Evolutionary conservation across 2,888 invertebrate species (phyloP).

Genomic region (Gastracanthus pulcherrimus): DNA sequence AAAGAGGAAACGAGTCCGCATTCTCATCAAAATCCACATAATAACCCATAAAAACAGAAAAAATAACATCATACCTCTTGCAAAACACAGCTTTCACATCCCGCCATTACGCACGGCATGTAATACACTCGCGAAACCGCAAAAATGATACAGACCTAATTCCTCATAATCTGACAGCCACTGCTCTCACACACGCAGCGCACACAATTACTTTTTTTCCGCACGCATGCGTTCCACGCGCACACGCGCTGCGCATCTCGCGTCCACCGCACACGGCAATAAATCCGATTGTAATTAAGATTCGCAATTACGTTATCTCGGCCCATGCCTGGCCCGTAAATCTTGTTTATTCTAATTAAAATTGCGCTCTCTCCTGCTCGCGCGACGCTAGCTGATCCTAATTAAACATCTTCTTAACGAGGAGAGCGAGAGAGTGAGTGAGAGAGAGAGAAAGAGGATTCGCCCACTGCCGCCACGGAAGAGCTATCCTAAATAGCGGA

Average conservation of each 20-base stretch:
- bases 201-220: background rate
- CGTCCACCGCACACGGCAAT: constrained; percentile 22
- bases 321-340: constrained; percentile 22
- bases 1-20: background rate
- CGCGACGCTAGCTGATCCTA: constrained; percentile 37
- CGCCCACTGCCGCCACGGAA: constrained; percentile 9
- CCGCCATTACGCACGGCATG: background rate
- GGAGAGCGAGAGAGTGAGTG: too few relatives aligned
- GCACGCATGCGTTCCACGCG: constrained; percentile 5
- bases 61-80: background rate
- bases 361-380: too few relatives aligned
- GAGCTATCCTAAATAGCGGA: constrained; percentile 49
- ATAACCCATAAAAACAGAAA: constrained; percentile 12
- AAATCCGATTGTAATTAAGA: constrained; percentile 56
- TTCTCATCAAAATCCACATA: background rate
- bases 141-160: constrained; percentile 6
- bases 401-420: constrained; percentile 57
- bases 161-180: background rate
- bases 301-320: constrained; percentile 55
- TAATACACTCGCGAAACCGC: background rate
- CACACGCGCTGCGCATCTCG: background rate
- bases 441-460: too few relatives aligned
- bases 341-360: constrained; percentile 59
- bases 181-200: background rate
- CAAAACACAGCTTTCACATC: background rate